These are phyloP conservation scores for Psittacula cyanocephala DNA, from an alignment of 2,113 vertebrate species.

Conservation along the genomic window DNA sequence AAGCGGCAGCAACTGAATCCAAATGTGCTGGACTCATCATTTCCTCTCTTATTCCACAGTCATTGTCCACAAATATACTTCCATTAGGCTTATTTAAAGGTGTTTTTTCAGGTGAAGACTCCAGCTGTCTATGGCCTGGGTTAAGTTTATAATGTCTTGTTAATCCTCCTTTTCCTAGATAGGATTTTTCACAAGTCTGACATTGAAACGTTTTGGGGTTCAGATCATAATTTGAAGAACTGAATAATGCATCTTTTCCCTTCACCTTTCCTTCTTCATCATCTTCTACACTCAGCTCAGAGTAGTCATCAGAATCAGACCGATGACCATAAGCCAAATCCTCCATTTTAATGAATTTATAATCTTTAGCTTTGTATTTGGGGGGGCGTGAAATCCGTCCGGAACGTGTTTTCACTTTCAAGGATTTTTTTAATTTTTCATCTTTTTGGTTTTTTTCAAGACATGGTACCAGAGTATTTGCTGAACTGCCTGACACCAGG, in stretches of 20 bases:
- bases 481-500: neutral
- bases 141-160: constrained; percentile 91
- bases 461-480: neutral
- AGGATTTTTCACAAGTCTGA: constrained; percentile 89
- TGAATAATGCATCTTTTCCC: constrained; percentile 43
- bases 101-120: constrained; percentile 34
- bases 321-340: constrained; percentile 88
- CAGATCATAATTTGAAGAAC: constrained; percentile 70
- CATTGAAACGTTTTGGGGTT: constrained; percentile 86
- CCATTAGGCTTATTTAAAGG: constrained; percentile 25
- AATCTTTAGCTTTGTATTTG: constrained; percentile 94
- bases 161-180: constrained; percentile 92
- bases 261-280: constrained; percentile 78
- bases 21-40: neutral
- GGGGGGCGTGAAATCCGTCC: constrained; percentile 93
- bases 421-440: constrained; percentile 80
- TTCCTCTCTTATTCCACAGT: neutral
- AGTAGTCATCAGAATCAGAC: constrained; percentile 96
- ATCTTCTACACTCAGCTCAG: constrained; percentile 90
- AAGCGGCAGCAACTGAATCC: neutral
- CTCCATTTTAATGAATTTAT: constrained; percentile 95
- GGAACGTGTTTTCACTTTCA: constrained; percentile 90
- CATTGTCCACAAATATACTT: neutral
- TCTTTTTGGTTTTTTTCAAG: constrained; percentile 65
- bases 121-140: constrained; percentile 81